phyloP scores from a whole-genome alignment of 2,113 vertebrate species.

The Bujurquina vittata region DNA sequence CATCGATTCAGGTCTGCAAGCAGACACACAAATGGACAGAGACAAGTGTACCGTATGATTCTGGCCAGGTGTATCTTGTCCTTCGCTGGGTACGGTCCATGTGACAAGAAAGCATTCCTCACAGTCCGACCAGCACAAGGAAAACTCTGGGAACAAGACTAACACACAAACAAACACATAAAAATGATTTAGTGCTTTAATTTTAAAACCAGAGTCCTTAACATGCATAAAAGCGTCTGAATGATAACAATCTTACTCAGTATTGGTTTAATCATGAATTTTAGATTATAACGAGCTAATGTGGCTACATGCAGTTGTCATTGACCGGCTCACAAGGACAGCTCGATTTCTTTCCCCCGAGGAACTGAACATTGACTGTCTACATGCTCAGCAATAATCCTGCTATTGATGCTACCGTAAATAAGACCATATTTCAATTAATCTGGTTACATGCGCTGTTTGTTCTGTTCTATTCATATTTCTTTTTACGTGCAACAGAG shows the following conservation, averaged over 20 bases:
- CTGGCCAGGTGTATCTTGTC: conserved; percentile 94
- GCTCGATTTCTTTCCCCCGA: conserved; percentile 46
- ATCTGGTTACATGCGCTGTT: conserved; percentile 23
- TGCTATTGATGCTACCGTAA: conserved; percentile 32
- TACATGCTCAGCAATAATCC: conserved; percentile 33
- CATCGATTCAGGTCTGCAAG: conserved; percentile 38
- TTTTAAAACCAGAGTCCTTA: not conserved
- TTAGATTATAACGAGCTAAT: not conserved
- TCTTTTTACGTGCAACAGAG: not conserved
- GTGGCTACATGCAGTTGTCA: conserved; percentile 25
- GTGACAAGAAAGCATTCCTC: conserved; percentile 91
- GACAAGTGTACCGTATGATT: conserved; percentile 82
- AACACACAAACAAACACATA: conserved; percentile 32
- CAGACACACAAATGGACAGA: conserved; percentile 24
- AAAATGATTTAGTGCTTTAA: not conserved
- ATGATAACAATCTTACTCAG: not conserved
- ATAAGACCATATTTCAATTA: conserved; percentile 54
- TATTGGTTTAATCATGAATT: not conserved
- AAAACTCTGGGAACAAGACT: conserved; percentile 95
- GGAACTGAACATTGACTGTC: conserved; percentile 47
- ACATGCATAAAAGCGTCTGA: not conserved
- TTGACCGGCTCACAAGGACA: conserved; percentile 50
- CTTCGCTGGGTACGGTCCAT: conserved; percentile 94
- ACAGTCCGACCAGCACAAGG: conserved; percentile 92
- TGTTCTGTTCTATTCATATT: conserved; percentile 20